Base-by-base conservation (phyloP, 2,888 invertebrate species). In the Silvanus unidentatus region DNA sequence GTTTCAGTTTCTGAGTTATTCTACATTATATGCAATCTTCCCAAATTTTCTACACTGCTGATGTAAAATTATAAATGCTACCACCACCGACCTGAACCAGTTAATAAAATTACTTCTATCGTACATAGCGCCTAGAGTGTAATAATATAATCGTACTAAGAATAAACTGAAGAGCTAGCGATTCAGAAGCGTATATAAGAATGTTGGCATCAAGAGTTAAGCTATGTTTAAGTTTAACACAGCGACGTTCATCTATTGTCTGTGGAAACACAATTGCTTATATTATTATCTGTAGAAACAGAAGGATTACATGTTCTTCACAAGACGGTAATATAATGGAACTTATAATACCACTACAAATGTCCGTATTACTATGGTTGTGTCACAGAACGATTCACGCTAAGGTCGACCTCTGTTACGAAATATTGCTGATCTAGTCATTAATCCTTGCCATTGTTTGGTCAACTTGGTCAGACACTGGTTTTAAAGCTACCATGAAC, bases 231-330 rank as follows among this genome's bases (percentile, higher is more conserved):
- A 44, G 38, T 44, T 37, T 48, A 51, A 44, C 47, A 43, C 48
- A 44, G 12, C 45, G 49, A 44, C 44, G 52, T 54, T 58, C 56
- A 51, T 53, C 62, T 57, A 64, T 65, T 64, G 60, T 65, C 37
- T 50, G 53, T 51, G 47, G 47, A 55, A 54, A 60, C 53, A 63
- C 63, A 65, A 64, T 61, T 64, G 62, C 63, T 64, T 65, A 64
- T 63, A 62, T 62, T 57, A 64, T 58, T 60, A 58, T 55, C 55
- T 58, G 53, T 52, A 60, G 59, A 63, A 37, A 62, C 60, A 62
- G 59, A 55, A 62, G 66, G 65, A 64, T 65, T 65, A 65, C 54
- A 49, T 44, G 55, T 55, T 53, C 58, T 60, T 55, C 52, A 53
- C 55, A 55, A 55, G 59, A 58, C 50, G 53, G 49, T 48, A 47